Base-by-base conservation (phyloP, 2,113 vertebrate genomes). In the Neodon shergylaensis region DNA sequence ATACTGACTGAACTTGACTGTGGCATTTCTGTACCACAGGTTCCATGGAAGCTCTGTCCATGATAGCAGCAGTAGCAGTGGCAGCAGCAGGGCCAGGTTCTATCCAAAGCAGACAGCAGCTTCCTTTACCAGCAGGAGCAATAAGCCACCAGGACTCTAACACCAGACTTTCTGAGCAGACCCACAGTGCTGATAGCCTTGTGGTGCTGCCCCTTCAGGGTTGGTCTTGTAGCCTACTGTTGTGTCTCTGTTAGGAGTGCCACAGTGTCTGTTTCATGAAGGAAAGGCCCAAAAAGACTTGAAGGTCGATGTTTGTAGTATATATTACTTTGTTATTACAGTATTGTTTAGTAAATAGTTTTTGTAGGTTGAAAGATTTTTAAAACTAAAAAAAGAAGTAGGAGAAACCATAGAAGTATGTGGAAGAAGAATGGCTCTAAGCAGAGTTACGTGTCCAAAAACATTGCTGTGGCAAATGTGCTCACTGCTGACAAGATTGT, bases 111-210 rank as follows among this genome's bases (percentile, higher is more conserved):
- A 61, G 70, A 44, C 24, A 82, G 49, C 58, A 94, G 22, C 44
- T 82, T 74, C 65, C 89, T 95, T 91, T 96, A 90, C 28, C 89
- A 89, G 49, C 47, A 21, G 90, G 65, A 72, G 89, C 85, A 96
- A 65, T 73, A 89, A 89, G 49, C 54, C 81, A 44, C 42, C 13
- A 36, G 42, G 58, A 42, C 58, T 94, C 89, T 93, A 66, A 91
- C 1, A n/a, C 16, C 52, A 33, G 52, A 77, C 91, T 88, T 96
- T 89, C 39, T 77, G 39, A 54, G 8, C 26, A 83, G 70, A 31
- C 31, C 17, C 1, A 65, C 88, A 22, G 33, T 36, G 28, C 74
- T 92, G 61, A 77, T 36, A 79, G 42, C 44, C 87, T 4, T 11
- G 36, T 42, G 28, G 5, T 61, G 39, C 36, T 90, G 54, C 70